Evolutionary conservation across 2,113 vertebrate genomes (phyloP), one percentile per base, ranked within the genome.

Genomic region (Oryzias woworae): DNA sequence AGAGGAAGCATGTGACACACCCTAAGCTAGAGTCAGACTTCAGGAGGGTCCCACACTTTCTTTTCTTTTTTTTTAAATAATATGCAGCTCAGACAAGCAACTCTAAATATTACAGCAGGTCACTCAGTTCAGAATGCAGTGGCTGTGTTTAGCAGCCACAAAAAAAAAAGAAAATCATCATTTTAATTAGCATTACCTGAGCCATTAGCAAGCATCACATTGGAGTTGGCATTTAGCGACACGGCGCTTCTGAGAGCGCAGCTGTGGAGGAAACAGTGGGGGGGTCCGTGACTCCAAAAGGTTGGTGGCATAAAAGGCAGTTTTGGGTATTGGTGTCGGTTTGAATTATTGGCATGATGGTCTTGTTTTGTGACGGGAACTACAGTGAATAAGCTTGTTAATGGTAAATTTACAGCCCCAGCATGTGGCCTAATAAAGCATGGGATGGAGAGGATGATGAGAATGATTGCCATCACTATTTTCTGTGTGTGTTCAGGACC

Each of bases 1-100:
- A 92, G 92, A 90, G 80, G 81, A 87, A 85, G 81, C 92, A 92
- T 92, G 92, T 92, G 92, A 93, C 80, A 18, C 69, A 16, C 62
- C 58, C 70, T 90, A 82, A 92, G 83, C 89, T 80, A 20, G 43
- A 61, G 66, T 75, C 66, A 62, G 74, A 86, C 75, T 80, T 81
- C 77, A 80, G 71, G 80, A 72, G 61, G 1, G 52, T 6, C 71
- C 52, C 50, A 53, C 60, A 69, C 41, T 51, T 28, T 28, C 7
- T 28, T 28, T 23, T 53, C 12, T 5, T 20, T 69, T 73, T 66
- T 60, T 75, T 66, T 75, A 20, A 57, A 36, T 50, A 42, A 18
- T 47, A 54, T 62, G 77, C 59, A 66, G 85, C 81, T 90, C 71
- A 90, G 85, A 90, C 85, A 74, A 86, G 81, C 71, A 87, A 81